Evolutionary conservation across 1,140 invertebrate species (phyloP).

Genomic region (Philaenus spumarius): DNA sequence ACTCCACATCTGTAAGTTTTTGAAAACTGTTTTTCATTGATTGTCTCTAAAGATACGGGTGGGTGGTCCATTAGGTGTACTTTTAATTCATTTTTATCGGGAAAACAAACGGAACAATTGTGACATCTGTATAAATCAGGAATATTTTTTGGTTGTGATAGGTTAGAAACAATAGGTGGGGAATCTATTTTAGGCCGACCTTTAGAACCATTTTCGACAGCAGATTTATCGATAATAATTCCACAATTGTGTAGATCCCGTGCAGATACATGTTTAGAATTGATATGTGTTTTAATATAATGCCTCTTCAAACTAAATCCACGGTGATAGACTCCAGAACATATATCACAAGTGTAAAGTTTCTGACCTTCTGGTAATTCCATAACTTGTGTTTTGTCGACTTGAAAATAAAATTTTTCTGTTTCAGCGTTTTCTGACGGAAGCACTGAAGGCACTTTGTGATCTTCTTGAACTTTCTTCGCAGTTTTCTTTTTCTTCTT

Average conservation of each 20-base stretch:
- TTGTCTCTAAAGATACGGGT: slow-evolving; percentile 20
- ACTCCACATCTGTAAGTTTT: slow-evolving; percentile 5
- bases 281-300: slow-evolving; percentile 48
- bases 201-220: slow-evolving; percentile 3
- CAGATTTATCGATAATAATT: slow-evolving; percentile 22
- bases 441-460: slow-evolving; percentile 9
- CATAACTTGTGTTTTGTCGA: slow-evolving; percentile 21
- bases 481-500: not conserved
- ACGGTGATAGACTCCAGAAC: slow-evolving; percentile 43
- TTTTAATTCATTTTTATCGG: slow-evolving; percentile 36
- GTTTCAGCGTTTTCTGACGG: not conserved
- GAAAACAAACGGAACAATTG: slow-evolving; percentile 38
- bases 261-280: slow-evolving; percentile 43
- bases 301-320: slow-evolving; percentile 50
- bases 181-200: slow-evolving; percentile 9
- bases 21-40: slow-evolving; percentile 17
- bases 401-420: slow-evolving; percentile 19
- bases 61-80: slow-evolving; percentile 33
- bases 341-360: slow-evolving; percentile 48
- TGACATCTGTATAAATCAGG: slow-evolving; percentile 40
- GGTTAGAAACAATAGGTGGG: not conserved
- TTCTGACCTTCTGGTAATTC: slow-evolving; percentile 35
- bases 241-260: slow-evolving; percentile 40
- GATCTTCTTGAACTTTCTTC: slow-evolving; percentile 1
- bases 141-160: slow-evolving; percentile 5